Base-by-base conservation (phyloP, 2,113 vertebrate species). In the Tretioscincus oriximinensis region DNA sequence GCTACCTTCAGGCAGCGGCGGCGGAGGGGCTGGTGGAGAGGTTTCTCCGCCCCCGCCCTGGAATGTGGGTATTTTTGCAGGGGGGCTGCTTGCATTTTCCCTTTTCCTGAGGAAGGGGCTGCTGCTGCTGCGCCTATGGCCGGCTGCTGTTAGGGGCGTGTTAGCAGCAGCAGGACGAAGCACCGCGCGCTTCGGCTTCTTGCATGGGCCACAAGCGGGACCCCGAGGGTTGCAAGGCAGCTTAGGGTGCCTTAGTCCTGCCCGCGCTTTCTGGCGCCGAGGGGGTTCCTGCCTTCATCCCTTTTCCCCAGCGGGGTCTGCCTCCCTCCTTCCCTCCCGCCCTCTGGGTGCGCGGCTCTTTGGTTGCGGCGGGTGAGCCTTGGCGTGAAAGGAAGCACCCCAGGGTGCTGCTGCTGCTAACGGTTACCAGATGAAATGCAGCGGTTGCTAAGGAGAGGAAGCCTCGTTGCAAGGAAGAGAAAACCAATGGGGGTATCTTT, bases 101-200 rank as follows among this genome's bases (percentile, higher is more conserved):
- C 45, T 49, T 45, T n/a, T 21, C 61, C 8, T 76, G 81, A 71
- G 82, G 77, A 80, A 65, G 77, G 82, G 77, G 77, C 81, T 54
- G 74, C 66, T 2, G 73, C 11, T 41, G 73, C 66, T 2, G 73
- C 20, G 9, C 21, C 7, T 73, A n/a, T 20, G 67, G 68, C 11
- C 2, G 80, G 68, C 47, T 77, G 75, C 35, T 58, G 24, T 60
- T 41, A 74, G 70, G 64, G 70, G 70, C 41, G 76, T 73, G 81
- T 73, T 72, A 67, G 76, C 41, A 3, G 68, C 5, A 41, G 35
- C 35, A 41, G 35, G 80, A 1, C n/a, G 54, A 61, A 24, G 81
- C 67, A 41, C 81, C 21, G 28, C 58, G 16, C 66, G 74, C 81
- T 72, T 68, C 41, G 31, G n/a, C 64, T 60, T 66, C 64, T 64